Evolutionary conservation across 2,888 invertebrate genomes (phyloP), one percentile per base, ranked within the genome.

Genomic region (Nomada fabriciana): DNA sequence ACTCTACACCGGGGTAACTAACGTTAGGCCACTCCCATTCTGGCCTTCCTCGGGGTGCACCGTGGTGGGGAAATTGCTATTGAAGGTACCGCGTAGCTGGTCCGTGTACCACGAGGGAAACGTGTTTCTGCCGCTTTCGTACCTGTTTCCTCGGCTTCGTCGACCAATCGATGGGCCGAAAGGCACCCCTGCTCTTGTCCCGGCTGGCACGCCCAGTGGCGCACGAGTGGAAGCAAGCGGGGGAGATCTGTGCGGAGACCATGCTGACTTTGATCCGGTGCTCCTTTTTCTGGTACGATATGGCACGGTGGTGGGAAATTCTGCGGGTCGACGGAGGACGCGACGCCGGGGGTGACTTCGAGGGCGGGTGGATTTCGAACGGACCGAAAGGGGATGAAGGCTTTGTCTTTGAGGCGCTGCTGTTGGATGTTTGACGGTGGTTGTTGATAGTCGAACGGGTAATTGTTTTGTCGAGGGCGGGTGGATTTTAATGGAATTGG

Each of bases 1-100:
- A 79, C 72, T 77, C 65, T 67, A 61, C 74, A 63, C 68, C 71
- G 61, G 71, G 68, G 76, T 88, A 86, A 89, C 89, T 88, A 83
- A 81, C 75, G 65, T 25, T 61, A 73, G 75, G 88, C 81, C 85
- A 84, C 89, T 86, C 88, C 89, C 85, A 84, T 77, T 68, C 65
- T 29, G 20, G 43, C 18, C 25, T 47, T 47, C 52, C n/a, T n/a
- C 47, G 1, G n/a, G 2, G 50, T 9, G 10, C 4, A 42, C 9
- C 15, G 11, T 78, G 78, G 83, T 78, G 83, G 74, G 74, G 78
- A 52, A 50, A 10, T 52, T 15, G 50, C 29, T 42, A 52, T 53
- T 15, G 57, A 43, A 23, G 18, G 43, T 42, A 50, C 75, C 59
- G 73, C 9, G 25, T 11, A 13, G n/a, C 61, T 29, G 64, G 23